Evolutionary conservation across 2,888 invertebrate genomes (phyloP).

Genomic region (Drosophila testacea): DNA sequence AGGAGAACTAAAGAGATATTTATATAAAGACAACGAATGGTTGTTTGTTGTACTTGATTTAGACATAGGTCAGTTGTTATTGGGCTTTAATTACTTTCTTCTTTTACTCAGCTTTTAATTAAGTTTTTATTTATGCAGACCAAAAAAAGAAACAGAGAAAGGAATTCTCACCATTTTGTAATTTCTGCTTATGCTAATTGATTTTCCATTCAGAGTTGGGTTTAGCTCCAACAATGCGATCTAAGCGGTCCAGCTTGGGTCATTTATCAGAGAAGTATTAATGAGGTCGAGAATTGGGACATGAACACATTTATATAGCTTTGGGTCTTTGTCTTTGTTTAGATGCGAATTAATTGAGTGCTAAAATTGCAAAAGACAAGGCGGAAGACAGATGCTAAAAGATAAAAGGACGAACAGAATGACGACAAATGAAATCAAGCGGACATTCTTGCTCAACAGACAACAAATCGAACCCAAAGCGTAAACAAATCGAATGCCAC

Average conservation of each 20-base stretch:
- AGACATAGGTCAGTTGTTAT: constrained; percentile 44
- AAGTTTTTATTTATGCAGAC: constrained; percentile 78
- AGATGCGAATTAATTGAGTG: constrained; percentile 76
- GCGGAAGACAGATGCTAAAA: constrained; percentile 17
- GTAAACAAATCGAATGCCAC: constrained; percentile 62
- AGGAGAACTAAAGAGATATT: constrained; percentile 20
- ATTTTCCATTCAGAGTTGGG: constrained; percentile 53
- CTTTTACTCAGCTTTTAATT: constrained; percentile 63
- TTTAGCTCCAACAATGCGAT: constrained; percentile 35
- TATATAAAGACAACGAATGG: constrained; percentile 17
- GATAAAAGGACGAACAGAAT: constrained; percentile 40
- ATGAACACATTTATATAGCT: constrained; percentile 51
- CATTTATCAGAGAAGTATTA: constrained; percentile 59
- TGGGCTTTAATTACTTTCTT: constrained; percentile 69
- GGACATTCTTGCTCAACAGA: constrained; percentile 57
- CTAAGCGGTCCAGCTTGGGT: constrained; percentile 30
- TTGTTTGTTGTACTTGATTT: constrained; percentile 18
- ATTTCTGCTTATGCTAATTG: constrained; percentile 65
- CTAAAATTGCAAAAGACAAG: constrained; percentile 59
- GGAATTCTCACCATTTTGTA: constrained; percentile 20
- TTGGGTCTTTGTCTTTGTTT: constrained; percentile 27
- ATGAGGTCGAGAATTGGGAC: constrained; percentile 14
- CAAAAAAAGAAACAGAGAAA: constrained; percentile 12
- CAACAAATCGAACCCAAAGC: constrained; percentile 48
- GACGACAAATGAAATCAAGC: constrained; percentile 67